Evolutionary conservation across 2,797 vertebrate genomes (phyloP).

Genomic region (Ctenopoma multispine): DNA sequence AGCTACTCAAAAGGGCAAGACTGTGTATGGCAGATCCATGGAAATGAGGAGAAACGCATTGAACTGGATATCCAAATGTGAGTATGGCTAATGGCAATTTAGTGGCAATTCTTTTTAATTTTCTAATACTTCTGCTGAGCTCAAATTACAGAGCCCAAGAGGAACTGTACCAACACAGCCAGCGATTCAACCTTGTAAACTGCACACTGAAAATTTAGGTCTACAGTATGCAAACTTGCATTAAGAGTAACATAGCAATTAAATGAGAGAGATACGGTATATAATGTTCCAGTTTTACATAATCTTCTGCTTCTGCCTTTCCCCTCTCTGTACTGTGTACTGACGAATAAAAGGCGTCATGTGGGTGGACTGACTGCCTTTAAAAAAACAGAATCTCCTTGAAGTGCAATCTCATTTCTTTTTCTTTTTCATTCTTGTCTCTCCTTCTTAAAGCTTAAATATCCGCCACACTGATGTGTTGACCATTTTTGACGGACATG

Average conservation of each 20-base stretch:
- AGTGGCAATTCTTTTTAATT: no score
- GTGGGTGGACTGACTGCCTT: conserved; percentile 15
- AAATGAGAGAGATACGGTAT: background rate
- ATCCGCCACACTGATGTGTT: conserved; percentile 92
- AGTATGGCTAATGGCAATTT: conserved; percentile 58
- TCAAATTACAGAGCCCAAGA: background rate
- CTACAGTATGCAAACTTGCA: background rate
- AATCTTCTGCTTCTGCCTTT: background rate
- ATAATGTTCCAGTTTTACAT: conserved; percentile 19
- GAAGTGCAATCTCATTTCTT: conserved; percentile 6
- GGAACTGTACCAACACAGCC: background rate
- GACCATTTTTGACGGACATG: conserved; percentile 90
- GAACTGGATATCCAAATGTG: conserved; percentile 94
- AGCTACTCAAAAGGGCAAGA: conserved; percentile 93
- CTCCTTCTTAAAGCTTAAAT: conserved; percentile 83
- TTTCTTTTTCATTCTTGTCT: conserved; percentile 5
- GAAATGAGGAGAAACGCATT: conserved; percentile 91
- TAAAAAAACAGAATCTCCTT: conserved; percentile 2
- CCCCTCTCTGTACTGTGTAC: no score
- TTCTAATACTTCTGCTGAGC: background rate
- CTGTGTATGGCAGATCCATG: conserved; percentile 93
- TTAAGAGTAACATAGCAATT: background rate
- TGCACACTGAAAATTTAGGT: background rate
- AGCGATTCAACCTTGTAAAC: background rate
- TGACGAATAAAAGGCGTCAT: background rate